A percentile compares a stretch with the other conserved stretches of the same genome.
Conservation (phyloP, 2,797 vertebrate species). For the Fringilla coelebs region DNA sequence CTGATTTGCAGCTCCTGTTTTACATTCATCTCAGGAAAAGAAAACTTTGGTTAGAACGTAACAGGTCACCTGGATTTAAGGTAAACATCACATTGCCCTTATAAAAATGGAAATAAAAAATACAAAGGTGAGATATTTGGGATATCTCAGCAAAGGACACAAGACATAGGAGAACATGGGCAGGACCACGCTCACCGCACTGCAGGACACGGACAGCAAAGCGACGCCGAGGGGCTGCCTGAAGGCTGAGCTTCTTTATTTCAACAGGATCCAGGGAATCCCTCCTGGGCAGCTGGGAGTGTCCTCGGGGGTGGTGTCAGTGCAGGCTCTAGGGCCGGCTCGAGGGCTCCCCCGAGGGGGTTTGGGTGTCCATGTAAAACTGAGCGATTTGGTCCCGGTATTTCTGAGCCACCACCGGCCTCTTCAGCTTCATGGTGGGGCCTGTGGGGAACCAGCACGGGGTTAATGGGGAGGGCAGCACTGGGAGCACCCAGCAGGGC, state of each 20-base stretch:
- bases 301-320: neutral
- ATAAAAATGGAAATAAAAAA: neutral
- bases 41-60: constrained; percentile 22
- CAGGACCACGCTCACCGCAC: neutral
- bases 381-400: constrained; percentile 83
- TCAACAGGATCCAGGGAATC: neutral
- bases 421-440: constrained; percentile 91
- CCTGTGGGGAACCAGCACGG: constrained; percentile 62
- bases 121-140: neutral
- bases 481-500: neutral
- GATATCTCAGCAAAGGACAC: neutral
- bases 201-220: accelerated
- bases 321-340: neutral
- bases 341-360: neutral
- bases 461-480: accelerated
- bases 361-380: constrained; percentile 67
- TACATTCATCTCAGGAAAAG: neutral
- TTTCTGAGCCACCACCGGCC: constrained; percentile 83
- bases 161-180: neutral
- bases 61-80: accelerated
- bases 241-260: constrained; percentile 1
- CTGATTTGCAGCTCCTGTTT: neutral
- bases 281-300: neutral
- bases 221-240: neutral
- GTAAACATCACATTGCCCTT: neutral